Percentiles rank a stretch among this genome's conserved stretches.
These are phyloP conservation scores for Drosophila setosimentum DNA, from an alignment of 2,888 invertebrate species.

Conservation along the genomic window DNA sequence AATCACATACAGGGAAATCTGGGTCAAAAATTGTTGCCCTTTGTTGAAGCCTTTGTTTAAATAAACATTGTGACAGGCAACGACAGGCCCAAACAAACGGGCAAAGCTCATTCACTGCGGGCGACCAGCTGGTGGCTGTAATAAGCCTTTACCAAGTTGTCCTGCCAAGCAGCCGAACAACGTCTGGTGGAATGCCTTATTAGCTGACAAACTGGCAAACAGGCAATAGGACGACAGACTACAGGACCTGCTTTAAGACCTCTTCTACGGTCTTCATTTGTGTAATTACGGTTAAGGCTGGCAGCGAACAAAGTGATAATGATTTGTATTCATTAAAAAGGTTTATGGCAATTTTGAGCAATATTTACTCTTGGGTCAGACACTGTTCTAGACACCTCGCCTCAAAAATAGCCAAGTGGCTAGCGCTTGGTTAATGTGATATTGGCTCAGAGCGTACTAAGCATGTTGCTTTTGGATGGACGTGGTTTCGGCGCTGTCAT, in stretches of 20 bases:
- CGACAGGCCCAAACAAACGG: slow-evolving; percentile 51
- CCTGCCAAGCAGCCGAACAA: slow-evolving; percentile 31
- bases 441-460: slow-evolving; percentile 24
- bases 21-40: slow-evolving; percentile 73
- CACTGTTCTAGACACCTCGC: slow-evolving; percentile 7
- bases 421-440: slow-evolving; percentile 38
- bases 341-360: slow-evolving; percentile 76
- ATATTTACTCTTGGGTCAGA: slow-evolving; percentile 65
- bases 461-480: slow-evolving; percentile 4
- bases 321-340: slow-evolving; percentile 82
- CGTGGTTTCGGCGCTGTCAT: slow-evolving; percentile 31
- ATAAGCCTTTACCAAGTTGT: slow-evolving; percentile 75
- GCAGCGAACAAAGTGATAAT: slow-evolving; percentile 77
- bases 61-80: slow-evolving; percentile 79
- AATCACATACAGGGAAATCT: slow-evolving; percentile 49
- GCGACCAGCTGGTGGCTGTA: slow-evolving; percentile 14
- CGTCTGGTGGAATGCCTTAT: slow-evolving; percentile 68
- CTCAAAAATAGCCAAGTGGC: slow-evolving; percentile 25
- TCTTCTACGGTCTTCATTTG: slow-evolving; percentile 33
- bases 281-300: slow-evolving; percentile 75
- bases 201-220: slow-evolving; percentile 63
- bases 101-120: slow-evolving; percentile 45
- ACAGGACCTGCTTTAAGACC: slow-evolving; percentile 40
- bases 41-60: slow-evolving; percentile 77
- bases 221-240: slow-evolving; percentile 12